Base-by-base conservation (phyloP, 2,113 vertebrate species). In the Bostrychus sinensis region DNA sequence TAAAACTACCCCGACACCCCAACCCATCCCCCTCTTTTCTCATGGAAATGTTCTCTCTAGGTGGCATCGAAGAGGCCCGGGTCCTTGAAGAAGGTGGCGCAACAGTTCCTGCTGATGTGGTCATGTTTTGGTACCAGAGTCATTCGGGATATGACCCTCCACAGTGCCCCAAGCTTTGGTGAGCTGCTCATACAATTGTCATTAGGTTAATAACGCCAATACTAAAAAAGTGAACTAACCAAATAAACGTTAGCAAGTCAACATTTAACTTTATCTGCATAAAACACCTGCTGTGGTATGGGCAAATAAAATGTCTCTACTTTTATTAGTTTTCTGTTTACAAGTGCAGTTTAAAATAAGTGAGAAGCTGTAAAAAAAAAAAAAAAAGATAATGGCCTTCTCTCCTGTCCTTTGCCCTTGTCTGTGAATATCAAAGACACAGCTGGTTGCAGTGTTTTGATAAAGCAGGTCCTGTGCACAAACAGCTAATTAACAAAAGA, bases 31-130 rank as follows among this genome's bases (percentile, higher is more conserved):
- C 75, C 64, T 70, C 83, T 85, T 89, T 92, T 92, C 88, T 90
- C 79, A 93, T 93, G 92, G 75, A 89, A 93, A 93, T 92, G 71
- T 42, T 89, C 86, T 81, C 89, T 91, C 73, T 91, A 99, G 96
- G 95, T 98, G 92, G 95, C 97, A 62, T 94, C 93, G 80, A 96
- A 95, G 92, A 95, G 93, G 92, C 94, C 95, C 82, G 95, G 96
- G 23, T 95, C 89, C 70, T 88, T 99, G 91, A 98, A 96, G 93
- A 98, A 96, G 89, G 93, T 98, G 69, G 96, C 97, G 56, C 97
- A 98, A 78, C 97, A 98, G 91, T 99, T 98, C 89, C 94, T 99
- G 67, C 89, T 98, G 88, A 99, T 99, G 96, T 99, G 97, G 97
- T 99, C 97, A 36, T 98, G 97, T 86, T 99, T 99, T 9, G 97